phyloP scores from a whole-genome alignment of 2,797 vertebrate genomes.

The Eulemur rubriventer region DNA sequence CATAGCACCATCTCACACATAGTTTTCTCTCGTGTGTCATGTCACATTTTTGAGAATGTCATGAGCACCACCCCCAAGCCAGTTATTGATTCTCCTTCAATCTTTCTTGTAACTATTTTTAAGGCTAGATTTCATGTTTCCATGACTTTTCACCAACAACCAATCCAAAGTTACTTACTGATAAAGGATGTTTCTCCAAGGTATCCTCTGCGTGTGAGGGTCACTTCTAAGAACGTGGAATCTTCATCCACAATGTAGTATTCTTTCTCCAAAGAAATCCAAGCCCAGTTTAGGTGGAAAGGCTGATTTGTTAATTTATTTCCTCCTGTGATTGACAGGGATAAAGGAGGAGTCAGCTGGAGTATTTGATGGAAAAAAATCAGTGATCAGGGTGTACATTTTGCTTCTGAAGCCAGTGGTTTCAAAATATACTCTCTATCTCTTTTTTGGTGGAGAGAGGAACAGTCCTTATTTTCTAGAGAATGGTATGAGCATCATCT shows the following conservation, averaged over 20 bases:
- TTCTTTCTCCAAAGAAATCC: constrained; percentile 93
- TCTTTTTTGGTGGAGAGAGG: background rate
- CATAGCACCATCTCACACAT: background rate
- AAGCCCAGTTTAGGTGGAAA: constrained; percentile 93
- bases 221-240: constrained; percentile 90
- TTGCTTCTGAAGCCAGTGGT: background rate
- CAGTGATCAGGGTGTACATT: background rate
- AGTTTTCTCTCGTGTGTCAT: background rate
- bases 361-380: background rate
- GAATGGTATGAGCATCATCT: background rate
- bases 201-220: constrained; percentile 89
- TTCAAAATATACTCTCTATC: background rate
- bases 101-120: background rate
- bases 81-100: background rate
- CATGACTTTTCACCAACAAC: background rate
- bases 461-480: background rate
- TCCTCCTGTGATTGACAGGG: constrained; percentile 83
- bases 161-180: constrained; percentile 87
- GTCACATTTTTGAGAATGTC: background rate
- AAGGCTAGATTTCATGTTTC: background rate
- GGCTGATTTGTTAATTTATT: constrained; percentile 90
- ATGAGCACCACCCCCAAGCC: background rate
- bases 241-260: constrained; percentile 91
- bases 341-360: background rate
- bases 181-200: constrained; percentile 92